Evolutionary conservation across 2,888 invertebrate species (phyloP), one percentile per base, ranked within the genome.

Genomic region (Taenaris catops): DNA sequence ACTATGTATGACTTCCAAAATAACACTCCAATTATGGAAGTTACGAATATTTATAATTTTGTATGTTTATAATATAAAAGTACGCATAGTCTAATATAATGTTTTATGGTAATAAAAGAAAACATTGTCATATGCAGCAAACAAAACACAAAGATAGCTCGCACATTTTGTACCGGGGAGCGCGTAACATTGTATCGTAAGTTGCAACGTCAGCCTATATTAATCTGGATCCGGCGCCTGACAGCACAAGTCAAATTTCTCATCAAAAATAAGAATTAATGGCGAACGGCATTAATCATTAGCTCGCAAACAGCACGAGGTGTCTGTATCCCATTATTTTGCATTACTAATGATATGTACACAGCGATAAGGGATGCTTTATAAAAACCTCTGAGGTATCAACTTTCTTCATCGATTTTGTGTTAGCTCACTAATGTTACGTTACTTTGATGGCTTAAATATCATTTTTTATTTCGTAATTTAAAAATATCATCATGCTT

Each of bases 241-340:
- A 83, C 81, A 78, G 81, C 76, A 64, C 70, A 80, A 84, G 84
- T 84, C 84, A 80, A 84, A 83, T 83, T 84, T 84, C 86, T 84
- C 86, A 83, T 86, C 83, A 83, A 80, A 84, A 84, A 86, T 86
- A 83, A 81, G 83, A 84, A 86, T 86, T 86, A 84, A 86, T 84
- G 84, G 71, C 61, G 74, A 76, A 68, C 71, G 67, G 72, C 84
- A 86, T 86, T 84, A 86, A 86, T 86, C 84, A 86, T 79, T 70
- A 67, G 72, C 79, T 66, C 57, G 78, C 84, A 86, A 83, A 84
- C 79, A 74, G 83, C 83, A 80, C 76, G 83, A 83, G 83, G 86
- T 86, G 81, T 86, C 79, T 61, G 81, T 78, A 76, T 80, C 83
- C 80, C 83, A 86, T 86, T 86, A 86, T 86, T 86, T 86, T 79